A percentile compares a stretch with the other conserved stretches of the same genome.
phyloP scores from a whole-genome alignment of 2,113 vertebrate species.

The Gymnogyps californianus region DNA sequence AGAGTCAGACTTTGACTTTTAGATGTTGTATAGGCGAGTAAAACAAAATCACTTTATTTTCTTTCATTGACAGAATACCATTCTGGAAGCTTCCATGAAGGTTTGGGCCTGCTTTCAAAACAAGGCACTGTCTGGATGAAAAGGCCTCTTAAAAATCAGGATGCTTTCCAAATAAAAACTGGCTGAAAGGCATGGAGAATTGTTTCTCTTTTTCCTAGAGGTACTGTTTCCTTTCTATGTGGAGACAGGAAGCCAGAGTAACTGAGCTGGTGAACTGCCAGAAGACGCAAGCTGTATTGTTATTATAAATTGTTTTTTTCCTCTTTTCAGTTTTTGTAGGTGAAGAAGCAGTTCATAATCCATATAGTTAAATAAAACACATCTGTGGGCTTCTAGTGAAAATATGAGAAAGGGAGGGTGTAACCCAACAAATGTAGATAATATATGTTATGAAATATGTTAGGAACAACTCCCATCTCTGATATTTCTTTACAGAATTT shows the following conservation, averaged over 20 bases:
- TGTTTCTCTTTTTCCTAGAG: not conserved
- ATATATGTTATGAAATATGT: not conserved
- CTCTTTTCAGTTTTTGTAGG: not conserved
- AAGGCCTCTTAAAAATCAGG: not conserved
- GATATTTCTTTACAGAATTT: not conserved
- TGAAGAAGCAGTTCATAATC: not conserved
- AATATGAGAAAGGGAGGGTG: not conserved
- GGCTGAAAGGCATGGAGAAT: not conserved
- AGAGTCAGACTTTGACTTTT: not conserved
- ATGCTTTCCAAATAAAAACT: not conserved
- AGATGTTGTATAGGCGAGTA: not conserved
- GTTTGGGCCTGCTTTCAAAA: not conserved
- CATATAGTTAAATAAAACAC: not conserved
- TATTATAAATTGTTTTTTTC: not conserved
- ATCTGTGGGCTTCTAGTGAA: not conserved
- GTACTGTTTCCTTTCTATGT: not conserved
- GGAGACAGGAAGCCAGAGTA: not conserved
- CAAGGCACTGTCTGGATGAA: not conserved
- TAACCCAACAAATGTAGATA: not conserved
- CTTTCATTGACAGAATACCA: not conserved
- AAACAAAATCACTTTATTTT: not conserved
- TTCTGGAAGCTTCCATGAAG: not conserved
- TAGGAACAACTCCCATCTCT: not conserved
- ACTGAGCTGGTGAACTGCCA: not conserved
- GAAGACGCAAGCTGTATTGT: not conserved